Conservation (phyloP, 2,113 vertebrate species). For the Hypocryptadius cinnamomeus region DNA sequence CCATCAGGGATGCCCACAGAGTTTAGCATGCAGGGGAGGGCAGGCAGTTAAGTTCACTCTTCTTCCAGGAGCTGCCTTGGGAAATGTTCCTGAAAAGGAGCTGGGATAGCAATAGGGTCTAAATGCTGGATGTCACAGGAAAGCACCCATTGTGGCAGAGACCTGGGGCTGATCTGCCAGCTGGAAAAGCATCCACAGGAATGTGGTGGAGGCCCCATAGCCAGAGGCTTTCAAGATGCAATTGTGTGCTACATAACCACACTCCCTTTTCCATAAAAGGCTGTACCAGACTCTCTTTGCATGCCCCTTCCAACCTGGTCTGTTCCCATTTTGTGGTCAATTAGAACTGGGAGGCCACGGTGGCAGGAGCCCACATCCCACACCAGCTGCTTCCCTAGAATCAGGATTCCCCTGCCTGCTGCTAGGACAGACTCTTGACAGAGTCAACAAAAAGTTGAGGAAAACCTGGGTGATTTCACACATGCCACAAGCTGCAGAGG, state of each 20-base stretch:
- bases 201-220: background rate
- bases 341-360: background rate
- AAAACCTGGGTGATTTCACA: background rate
- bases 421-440: background rate
- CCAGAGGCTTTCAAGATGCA: background rate
- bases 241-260: background rate
- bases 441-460: background rate
- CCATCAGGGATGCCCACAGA: background rate
- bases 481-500: background rate
- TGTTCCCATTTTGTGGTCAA: background rate
- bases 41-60: background rate
- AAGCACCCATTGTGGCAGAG: background rate
- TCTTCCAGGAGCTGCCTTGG: background rate
- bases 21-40: background rate
- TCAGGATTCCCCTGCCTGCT: background rate
- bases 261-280: background rate
- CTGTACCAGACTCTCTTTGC: background rate
- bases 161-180: background rate
- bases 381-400: background rate
- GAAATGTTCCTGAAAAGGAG: background rate
- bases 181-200: background rate
- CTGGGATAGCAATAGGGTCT: background rate
- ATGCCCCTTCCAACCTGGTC: background rate
- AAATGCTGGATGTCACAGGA: background rate
- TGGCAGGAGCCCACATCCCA: background rate